These are phyloP conservation scores for Silurus asotus DNA, from an alignment of 2,113 vertebrate species.

Conservation along the genomic window DNA sequence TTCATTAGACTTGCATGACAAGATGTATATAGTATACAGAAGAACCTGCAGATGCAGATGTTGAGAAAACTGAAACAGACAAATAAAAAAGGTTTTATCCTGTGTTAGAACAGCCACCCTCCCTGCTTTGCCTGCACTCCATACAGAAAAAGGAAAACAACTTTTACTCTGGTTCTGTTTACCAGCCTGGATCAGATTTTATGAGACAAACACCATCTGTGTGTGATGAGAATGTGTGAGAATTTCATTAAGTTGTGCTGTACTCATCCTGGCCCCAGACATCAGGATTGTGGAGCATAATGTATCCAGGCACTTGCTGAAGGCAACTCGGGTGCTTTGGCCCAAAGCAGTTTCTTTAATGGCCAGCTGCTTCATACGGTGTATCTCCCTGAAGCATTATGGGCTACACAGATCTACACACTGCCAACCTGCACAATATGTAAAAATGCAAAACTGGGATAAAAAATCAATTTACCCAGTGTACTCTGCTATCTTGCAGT, in stretches of 20 bases:
- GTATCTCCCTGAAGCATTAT: constrained; percentile 19
- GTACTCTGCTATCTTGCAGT: background rate
- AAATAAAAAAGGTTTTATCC: constrained; percentile 1
- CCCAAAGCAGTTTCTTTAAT: constrained; percentile 70
- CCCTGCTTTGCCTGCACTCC: background rate
- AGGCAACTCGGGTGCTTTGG: constrained; percentile 61
- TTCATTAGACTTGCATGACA: background rate
- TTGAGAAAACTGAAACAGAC: background rate
- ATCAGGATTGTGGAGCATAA: constrained; percentile 62
- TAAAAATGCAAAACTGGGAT: constrained; percentile 3
- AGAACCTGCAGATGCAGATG: background rate
- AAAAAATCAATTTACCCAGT: background rate
- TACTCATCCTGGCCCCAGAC: constrained; percentile 47
- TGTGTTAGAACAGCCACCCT: background rate
- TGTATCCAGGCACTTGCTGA: constrained; percentile 60
- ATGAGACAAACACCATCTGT: constrained; percentile 77
- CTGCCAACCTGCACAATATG: background rate
- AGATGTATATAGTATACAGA: background rate
- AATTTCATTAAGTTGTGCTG: constrained; percentile 63
- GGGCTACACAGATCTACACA: background rate
- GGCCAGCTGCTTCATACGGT: constrained; percentile 71
- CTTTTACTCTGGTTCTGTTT: constrained; percentile 58
- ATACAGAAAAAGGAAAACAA: constrained; percentile 15
- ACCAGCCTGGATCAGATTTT: constrained; percentile 67
- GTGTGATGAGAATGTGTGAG: constrained; percentile 64